Evolutionary conservation across 2,888 invertebrate species (phyloP), one percentile per base, ranked within the genome.

Genomic region (Oxytorus armatus): DNA sequence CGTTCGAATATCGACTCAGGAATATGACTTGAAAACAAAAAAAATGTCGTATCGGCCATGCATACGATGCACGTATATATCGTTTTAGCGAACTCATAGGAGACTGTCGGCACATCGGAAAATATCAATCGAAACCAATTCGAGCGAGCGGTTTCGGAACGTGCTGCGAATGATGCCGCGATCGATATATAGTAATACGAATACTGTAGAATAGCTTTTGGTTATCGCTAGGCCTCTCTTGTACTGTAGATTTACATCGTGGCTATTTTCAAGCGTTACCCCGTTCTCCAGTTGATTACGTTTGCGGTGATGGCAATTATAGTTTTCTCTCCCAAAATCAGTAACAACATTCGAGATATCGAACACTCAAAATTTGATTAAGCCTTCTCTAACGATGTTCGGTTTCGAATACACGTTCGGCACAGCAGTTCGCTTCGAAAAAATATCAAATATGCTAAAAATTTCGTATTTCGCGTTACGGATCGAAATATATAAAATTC

Each of bases 61-160:
- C 18, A 7, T 23, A n/a, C 11, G 10, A 3, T 14, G 7, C 25
- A 25, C 44, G 68, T 61, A 75, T 65, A 53, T 51, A 61, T 42
- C 25, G 23, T 10, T 61, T 59, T 49, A 63, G 74, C 51, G 75
- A 73, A 69, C 68, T 55, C 81, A 82, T n/a, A 85, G 77, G 84
- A 86, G 83, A 72, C 82, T n/a, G n/a, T 85, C 83, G 55, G 70
- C 82, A 83, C 80, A n/a, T n/a, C n/a, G n/a, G n/a, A n/a, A n/a
- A 85, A 88, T 85, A 86, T 85, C 87, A 88, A 88, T 88, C 86
- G 86, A 88, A 87, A 51, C 87, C 88, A 89, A 89, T 89, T 89
- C 86, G 84, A 61, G 83, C 82, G 68, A 86, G 87, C 85, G 85
- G 88, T 88, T 89, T 89, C 86, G 85, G 79, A 68, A 85, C 86